Evolutionary conservation across 2,888 invertebrate genomes (phyloP).

Genomic region (Syrphus vitripennis): DNA sequence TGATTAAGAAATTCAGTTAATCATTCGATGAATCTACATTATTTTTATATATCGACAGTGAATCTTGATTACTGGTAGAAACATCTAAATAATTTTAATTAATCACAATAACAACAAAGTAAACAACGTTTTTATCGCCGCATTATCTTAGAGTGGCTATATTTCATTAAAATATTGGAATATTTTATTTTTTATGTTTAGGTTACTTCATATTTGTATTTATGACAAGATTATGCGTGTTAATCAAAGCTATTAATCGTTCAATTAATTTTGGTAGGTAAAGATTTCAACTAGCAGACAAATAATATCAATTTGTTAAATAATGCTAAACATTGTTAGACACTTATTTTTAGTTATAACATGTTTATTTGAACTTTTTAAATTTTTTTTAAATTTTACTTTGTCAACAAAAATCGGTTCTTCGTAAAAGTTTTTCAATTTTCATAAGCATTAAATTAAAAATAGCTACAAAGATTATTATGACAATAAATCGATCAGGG

Average conservation of each 20-base stretch:
- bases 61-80: not conserved
- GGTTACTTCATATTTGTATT: not conserved
- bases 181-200: not conserved
- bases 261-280: not conserved
- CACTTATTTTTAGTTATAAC: too few species aligned
- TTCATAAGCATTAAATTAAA: too few species aligned
- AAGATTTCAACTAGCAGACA: not conserved
- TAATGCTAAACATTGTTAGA: too few species aligned
- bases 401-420: too few species aligned
- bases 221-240: not conserved
- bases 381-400: too few species aligned
- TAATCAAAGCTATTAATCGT: not conserved
- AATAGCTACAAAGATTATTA: too few species aligned
- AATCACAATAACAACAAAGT: not conserved
- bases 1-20: not conserved
- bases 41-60: not conserved
- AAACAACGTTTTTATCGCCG: not conserved
- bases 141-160: not conserved
- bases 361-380: too few species aligned
- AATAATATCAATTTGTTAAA: not conserved
- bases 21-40: not conserved
- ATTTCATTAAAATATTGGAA: not conserved
- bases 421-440: too few species aligned
- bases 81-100: not conserved
- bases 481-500: too few species aligned